phyloP scores from a whole-genome alignment of 1,140 invertebrate species.

The Grapholita molesta region DNA sequence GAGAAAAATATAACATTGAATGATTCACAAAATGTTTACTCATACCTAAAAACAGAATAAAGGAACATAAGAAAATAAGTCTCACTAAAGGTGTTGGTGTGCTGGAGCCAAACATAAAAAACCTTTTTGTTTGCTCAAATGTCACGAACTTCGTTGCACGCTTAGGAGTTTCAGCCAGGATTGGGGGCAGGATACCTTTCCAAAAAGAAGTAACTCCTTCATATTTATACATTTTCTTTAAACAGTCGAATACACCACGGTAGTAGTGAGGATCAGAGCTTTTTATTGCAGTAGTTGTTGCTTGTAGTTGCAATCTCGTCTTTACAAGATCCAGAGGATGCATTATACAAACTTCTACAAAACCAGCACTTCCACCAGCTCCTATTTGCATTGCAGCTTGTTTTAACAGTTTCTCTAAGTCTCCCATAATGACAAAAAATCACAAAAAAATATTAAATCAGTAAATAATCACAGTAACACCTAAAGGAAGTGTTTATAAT shows the following conservation, averaged over 20 bases:
- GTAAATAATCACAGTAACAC: background rate
- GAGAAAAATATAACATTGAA: too few species aligned
- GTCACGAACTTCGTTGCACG: constrained; percentile 95
- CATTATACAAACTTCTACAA: constrained; percentile 97
- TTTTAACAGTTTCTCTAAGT: constrained; percentile 79
- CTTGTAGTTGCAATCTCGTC: constrained; percentile 80
- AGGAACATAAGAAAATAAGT: constrained; percentile 37
- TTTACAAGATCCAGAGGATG: constrained; percentile 96
- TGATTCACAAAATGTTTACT: background rate
- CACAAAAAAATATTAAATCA: background rate
- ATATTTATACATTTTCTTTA: constrained; percentile 90
- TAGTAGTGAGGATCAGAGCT: constrained; percentile 83
- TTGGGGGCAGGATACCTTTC: constrained; percentile 95
- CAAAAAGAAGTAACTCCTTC: constrained; percentile 92
- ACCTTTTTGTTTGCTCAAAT: constrained; percentile 94
- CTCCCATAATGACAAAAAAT: constrained; percentile 50
- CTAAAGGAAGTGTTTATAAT: background rate
- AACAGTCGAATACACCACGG: constrained; percentile 90
- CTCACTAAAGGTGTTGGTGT: constrained; percentile 86
- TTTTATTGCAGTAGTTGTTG: constrained; percentile 53
- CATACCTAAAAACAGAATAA: constrained; percentile 1
- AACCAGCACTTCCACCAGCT: constrained; percentile 93
- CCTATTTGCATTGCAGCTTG: constrained; percentile 90
- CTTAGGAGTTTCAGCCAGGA: constrained; percentile 97
- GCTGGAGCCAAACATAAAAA: constrained; percentile 88